Conservation (phyloP, 2,888 invertebrate species). For the Plagiodera versicolora region DNA sequence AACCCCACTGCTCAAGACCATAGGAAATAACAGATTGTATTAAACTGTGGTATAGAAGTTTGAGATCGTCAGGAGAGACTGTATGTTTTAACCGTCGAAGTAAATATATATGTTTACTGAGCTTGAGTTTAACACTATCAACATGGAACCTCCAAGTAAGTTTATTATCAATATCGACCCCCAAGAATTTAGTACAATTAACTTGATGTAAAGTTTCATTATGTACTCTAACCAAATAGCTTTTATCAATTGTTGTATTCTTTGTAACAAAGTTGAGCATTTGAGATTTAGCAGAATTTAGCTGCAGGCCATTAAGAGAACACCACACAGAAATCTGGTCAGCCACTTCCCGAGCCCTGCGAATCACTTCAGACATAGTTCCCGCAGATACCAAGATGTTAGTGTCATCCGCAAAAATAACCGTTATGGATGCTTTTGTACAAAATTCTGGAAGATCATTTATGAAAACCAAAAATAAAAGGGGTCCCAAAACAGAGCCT, state of each 20-base stretch:
- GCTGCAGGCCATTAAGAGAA: neutral
- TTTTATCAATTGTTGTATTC: neutral
- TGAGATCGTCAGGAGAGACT: neutral
- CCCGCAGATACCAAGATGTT: neutral
- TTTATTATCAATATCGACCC: too few species aligned
- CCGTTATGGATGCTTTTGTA: neutral
- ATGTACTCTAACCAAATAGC: neutral
- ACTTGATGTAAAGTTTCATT: neutral
- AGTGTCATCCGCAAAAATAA: conserved; percentile 1
- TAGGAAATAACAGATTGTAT: neutral
- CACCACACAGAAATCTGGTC: neutral
- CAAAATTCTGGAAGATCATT: conserved; percentile 2
- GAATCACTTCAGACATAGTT: neutral
- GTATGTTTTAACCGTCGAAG: too few species aligned
- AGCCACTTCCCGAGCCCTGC: neutral
- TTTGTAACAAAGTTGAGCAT: neutral
- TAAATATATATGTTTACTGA: too few species aligned
- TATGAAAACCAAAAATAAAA: neutral
- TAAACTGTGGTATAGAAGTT: neutral
- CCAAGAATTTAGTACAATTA: too few species aligned
- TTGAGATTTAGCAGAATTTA: neutral
- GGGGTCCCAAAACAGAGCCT: neutral
- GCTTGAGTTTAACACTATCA: neutral
- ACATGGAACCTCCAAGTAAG: too few species aligned
- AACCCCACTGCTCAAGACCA: too few species aligned